Evolutionary conservation across 2,797 vertebrate species (phyloP), one percentile per base, ranked within the genome.

Genomic region (Aplochiton taeniatus): DNA sequence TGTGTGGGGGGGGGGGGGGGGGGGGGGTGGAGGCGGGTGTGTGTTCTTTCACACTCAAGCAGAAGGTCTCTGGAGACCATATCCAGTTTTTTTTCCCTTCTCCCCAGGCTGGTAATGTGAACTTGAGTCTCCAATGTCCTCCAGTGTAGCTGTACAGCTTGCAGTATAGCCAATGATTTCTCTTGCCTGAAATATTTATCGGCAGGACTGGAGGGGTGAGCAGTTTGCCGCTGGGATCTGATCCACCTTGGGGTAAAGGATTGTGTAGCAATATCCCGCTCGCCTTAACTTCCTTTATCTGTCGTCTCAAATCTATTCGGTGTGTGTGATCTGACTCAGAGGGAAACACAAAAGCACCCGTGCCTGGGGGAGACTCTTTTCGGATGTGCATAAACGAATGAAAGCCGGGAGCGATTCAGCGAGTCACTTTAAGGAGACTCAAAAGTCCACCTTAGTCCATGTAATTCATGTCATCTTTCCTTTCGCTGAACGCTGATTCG

Each of bases 141-240:
- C 79, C 75, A 62, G 62, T 72, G 55, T 62, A 14, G 74, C 75
- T 80, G 82, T 81, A 80, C 66, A 81, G 79, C 73, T 82, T 75
- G 71, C 69, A 50, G 20, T 82, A 82, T 72, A 85, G 76, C 74
- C 62, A 68, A 73, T 66, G 86, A 87, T 86, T 87, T 77, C 71
- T 72, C n/a, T 58, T 68, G 68, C 69, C 75, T 86, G 80, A 88
- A 91, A 91, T 87, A 88, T 88, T 91, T 89, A 88, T 88, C 71
- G 84, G 81, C 74, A 61, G 31, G 77, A 68, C 70, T 82, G 77
- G 75, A 69, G 76, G 76, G 79, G 79, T 86, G 78, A 77, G 68
- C 69, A 80, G 68, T 83, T 78, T 84, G 77, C 87, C 65, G 50
- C 68, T 51, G 81, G 78, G 85, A 90, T 89, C 78, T 74, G 81